Percentiles rank a stretch among this genome's conserved stretches.
These are phyloP conservation scores for Dugesia japonica DNA, from an alignment of 2,888 invertebrate species.

Conservation along the genomic window DNA sequence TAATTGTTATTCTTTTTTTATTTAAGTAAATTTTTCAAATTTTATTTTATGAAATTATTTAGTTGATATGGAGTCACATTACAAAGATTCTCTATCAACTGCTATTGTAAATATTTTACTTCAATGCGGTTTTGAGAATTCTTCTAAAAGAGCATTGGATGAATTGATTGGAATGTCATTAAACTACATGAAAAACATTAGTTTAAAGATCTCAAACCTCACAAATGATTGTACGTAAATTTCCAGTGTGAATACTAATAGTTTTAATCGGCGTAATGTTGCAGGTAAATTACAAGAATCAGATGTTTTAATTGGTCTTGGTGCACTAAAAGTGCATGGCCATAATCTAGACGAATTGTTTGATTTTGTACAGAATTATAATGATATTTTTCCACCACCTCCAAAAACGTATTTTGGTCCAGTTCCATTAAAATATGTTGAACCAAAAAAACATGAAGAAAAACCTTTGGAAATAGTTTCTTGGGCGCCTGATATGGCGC, in stretches of 20 bases:
- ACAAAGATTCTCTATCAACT: not conserved
- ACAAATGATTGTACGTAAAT: not conserved
- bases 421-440: not conserved
- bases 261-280: no score
- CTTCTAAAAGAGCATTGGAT: not conserved
- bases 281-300: not conserved
- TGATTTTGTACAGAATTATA: not conserved
- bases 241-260: no score
- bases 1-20: not conserved
- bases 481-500: not conserved
- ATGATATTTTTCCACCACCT: not conserved
- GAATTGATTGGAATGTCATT: not conserved
- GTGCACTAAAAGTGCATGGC: not conserved
- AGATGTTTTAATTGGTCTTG: not conserved
- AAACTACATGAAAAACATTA: not conserved
- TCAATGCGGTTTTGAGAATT: conserved; percentile 20
- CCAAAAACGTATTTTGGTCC: not conserved
- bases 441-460: not conserved
- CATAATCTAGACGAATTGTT: conserved; percentile 7
- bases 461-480: not conserved
- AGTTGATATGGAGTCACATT: not conserved
- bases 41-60: not conserved
- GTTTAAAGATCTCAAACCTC: not conserved
- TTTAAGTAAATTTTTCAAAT: not conserved
- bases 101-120: not conserved